A percentile compares a stretch with the other conserved stretches of the same genome.
Evolutionary conservation across 2,113 vertebrate genomes (phyloP).

Genomic region (Tylochromis polylepis): DNA sequence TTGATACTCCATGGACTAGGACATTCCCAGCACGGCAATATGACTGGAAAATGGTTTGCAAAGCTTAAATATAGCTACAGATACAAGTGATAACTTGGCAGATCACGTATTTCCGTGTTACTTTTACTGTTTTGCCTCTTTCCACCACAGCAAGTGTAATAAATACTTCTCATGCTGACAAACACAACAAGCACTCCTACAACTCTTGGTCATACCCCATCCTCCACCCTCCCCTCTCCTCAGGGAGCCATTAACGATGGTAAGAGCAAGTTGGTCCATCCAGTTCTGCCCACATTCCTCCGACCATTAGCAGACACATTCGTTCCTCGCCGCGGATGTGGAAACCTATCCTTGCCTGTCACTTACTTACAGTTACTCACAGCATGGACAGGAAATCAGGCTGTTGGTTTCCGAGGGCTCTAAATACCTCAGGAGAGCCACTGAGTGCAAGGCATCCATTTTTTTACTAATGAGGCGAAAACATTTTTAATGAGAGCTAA

Average conservation of each 20-base stretch:
- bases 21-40: not conserved
- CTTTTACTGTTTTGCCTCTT: not conserved
- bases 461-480: slow-evolving; percentile 41
- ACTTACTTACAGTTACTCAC: slow-evolving; percentile 64
- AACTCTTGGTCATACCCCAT: slow-evolving; percentile 20
- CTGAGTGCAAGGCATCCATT: slow-evolving; percentile 30
- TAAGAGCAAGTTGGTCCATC: slow-evolving; percentile 47
- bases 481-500: slow-evolving; percentile 21
- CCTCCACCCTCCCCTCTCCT: not conserved
- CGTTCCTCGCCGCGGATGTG: slow-evolving; percentile 34
- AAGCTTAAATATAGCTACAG: not conserved
- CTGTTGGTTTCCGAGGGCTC: slow-evolving; percentile 11
- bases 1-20: not conserved
- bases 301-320: slow-evolving; percentile 48
- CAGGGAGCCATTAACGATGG: slow-evolving; percentile 29
- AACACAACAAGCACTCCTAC: slow-evolving; percentile 6
- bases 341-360: slow-evolving; percentile 52
- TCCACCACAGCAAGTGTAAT: not conserved
- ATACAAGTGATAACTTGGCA: not conserved
- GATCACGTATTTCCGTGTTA: not conserved
- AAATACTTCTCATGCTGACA: not conserved
- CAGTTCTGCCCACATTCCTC: slow-evolving; percentile 30
- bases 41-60: not conserved
- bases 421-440: slow-evolving; percentile 33
- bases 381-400: slow-evolving; percentile 56